Base-by-base conservation (phyloP, 2,113 vertebrate genomes). In the Cyprinus carpio region DNA sequence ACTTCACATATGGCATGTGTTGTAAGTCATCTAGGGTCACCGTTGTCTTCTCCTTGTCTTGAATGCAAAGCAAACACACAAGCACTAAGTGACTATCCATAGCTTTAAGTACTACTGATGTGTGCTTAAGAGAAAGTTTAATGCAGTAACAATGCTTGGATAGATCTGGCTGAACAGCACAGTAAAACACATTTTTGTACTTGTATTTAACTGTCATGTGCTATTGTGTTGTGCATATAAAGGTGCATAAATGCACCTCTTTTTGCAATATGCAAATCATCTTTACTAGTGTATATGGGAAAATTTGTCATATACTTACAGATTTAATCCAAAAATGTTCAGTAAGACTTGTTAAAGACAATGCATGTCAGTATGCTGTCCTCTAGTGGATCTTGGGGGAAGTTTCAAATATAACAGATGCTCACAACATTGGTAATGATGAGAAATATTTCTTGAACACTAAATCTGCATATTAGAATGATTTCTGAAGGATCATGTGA, bases 1-100 rank as follows among this genome's bases (percentile, higher is more conserved):
- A 94, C 79, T 95, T 96, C 81, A 95, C 90, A 40, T 94, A 92
- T 16, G 89, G 88, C 15, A 95, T 92, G 84, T 92, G 92, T 88
- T 93, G 93, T 71, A 96, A 90, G 34, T 94, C 91, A 34, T 92
- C 90, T 12, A 93, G 91, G 23, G 93, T 91, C 0, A 96, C 77
- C 81, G 87, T 83, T 81, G 94, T 90, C 13, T 91, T 91, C 49
- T 87, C 71, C 75, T 77, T 85, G 74, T 89, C 87, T 89, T 69
- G 77, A 65, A 56, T 43, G 79, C 65, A 76, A 49, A 79, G 51
- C 23, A 75, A 27, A 84, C 49, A 87, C 31, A 87, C 40, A 10
- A 43, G 40, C 40, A 43, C 40, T 37, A 37, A 37, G 5, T 18
- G 10, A 56, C 46, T 54, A 46, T 67, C 5, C 20, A 37, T 13